Base-by-base conservation (phyloP, 1,140 invertebrate genomes). In the Camponotus pennsylvanicus region DNA sequence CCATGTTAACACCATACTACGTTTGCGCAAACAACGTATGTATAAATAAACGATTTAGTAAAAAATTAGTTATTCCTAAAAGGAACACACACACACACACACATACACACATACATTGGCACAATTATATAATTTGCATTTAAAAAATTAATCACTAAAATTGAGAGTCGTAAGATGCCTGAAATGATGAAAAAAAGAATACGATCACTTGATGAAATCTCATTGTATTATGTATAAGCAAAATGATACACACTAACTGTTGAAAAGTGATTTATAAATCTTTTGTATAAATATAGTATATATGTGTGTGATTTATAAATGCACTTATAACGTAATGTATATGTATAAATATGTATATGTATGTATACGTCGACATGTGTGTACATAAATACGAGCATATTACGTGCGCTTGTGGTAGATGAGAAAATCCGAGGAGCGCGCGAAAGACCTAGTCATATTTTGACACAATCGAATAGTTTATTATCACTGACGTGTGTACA, bases 371-470 rank as follows among this genome's bases (percentile, higher is more conserved):
- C 15, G 42, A 52, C 63, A 78, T 91, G 63, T 52, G 4, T 87
- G 73, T 86, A 70, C 11, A 79, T 87, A 75, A 86, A 86, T 84
- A 85, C 73, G 85, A 57, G 66, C 21, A 70, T 88, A 86, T 80
- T 61, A 69, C 57, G 45, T 27, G 66, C 69, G 59, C 40, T 57
- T 42, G 42, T 61, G 71, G 18, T 59, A 75, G 21, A 8, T 27
- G 37, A 71, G 37, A 21, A 86, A 86, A 85, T 71, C 15, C 21
- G 55, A 67, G 45, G 66, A 82, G 84, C 87, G 84, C 88, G 86
- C 90, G 88, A 86, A 64, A 91, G 80, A 90, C 84, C 42, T 91
- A 92, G 92, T 93, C 92, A 89, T 93, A 92, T 93, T 94, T 94
- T 93, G 92, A 93, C 89, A 93, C 90, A 90, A 90, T 85, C 70